Evolutionary conservation across 2,113 vertebrate species (phyloP).

Genomic region (Dromaius novaehollandiae): DNA sequence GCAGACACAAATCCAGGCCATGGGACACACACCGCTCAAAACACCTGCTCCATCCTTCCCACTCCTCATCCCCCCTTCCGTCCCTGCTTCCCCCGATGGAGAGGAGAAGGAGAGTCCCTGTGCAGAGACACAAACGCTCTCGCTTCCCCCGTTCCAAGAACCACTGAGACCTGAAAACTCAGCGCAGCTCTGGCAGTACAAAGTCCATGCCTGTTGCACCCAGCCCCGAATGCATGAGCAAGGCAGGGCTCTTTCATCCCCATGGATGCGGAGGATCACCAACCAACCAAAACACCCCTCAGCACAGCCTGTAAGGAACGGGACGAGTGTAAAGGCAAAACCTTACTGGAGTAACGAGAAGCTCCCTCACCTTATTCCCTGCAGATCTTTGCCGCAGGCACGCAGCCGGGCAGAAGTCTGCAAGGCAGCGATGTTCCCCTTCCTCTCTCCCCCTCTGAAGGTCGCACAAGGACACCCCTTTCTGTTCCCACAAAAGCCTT

Average conservation of each 20-base stretch:
- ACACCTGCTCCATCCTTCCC: not conserved
- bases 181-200: not conserved
- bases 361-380: not conserved
- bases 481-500: not conserved
- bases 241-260: not conserved
- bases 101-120: not conserved
- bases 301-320: not conserved
- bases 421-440: not conserved
- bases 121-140: not conserved
- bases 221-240: not conserved
- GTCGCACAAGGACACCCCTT: not conserved
- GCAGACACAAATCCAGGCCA: not conserved
- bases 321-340: not conserved
- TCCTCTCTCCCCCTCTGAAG: not conserved
- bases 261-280: not conserved
- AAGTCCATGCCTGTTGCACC: not conserved
- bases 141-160: not conserved
- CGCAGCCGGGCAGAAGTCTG: not conserved
- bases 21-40: not conserved
- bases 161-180: not conserved
- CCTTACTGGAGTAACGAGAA: not conserved
- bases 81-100: accelerated
- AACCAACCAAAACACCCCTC: not conserved
- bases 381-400: constrained; percentile 16
- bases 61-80: not conserved